Evolutionary conservation across 2,797 vertebrate genomes (phyloP).

Genomic region (Phataginus tetradactyla): DNA sequence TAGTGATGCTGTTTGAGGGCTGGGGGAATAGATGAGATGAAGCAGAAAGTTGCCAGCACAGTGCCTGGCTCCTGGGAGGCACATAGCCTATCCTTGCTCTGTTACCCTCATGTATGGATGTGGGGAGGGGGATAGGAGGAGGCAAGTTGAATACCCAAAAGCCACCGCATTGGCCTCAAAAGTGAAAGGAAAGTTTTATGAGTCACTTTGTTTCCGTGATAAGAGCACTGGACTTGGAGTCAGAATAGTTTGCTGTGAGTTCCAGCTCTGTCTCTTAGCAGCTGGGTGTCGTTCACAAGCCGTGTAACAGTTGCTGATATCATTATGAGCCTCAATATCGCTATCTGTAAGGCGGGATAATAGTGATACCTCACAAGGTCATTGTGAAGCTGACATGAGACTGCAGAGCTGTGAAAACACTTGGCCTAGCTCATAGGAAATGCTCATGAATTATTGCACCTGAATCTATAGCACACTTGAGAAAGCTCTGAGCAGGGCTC

Average conservation of each 20-base stretch:
- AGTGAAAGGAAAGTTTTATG: background rate
- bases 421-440: background rate
- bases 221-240: background rate
- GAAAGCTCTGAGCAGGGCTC: background rate
- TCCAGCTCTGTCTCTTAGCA: background rate
- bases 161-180: background rate
- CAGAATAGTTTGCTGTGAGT: background rate
- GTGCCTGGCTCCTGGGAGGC: background rate
- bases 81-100: background rate
- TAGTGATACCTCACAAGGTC: background rate
- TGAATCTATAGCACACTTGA: background rate
- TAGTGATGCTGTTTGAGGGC: background rate
- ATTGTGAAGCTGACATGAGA: background rate
- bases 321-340: background rate
- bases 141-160: background rate
- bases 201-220: background rate
- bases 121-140: background rate
- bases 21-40: background rate
- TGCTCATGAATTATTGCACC: background rate
- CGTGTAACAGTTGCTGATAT: background rate
- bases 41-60: background rate
- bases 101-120: rapidly evolving
- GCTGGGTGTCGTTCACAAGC: background rate
- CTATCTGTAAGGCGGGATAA: background rate
- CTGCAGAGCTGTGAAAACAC: background rate